Evolutionary conservation across 1,140 invertebrate species (phyloP).

Genomic region (Atopsyche davidsoni): DNA sequence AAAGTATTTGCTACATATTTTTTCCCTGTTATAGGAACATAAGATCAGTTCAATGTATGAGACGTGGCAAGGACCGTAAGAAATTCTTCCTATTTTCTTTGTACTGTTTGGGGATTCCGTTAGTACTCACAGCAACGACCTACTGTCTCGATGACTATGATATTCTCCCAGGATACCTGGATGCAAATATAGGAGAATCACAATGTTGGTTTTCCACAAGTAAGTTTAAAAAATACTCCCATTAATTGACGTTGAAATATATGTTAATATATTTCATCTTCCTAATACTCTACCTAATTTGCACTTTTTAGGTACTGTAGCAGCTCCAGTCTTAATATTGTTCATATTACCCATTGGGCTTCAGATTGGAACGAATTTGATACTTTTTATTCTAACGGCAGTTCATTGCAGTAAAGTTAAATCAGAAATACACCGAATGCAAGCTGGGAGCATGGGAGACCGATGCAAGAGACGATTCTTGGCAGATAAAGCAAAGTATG

Average conservation of each 20-base stretch:
- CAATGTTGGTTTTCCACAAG: constrained; percentile 51
- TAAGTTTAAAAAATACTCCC: constrained; percentile 33
- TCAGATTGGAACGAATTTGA: constrained; percentile 54
- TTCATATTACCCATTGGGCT: constrained; percentile 58
- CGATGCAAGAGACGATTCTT: constrained; percentile 51
- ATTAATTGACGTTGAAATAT: not conserved
- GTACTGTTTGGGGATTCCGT: constrained; percentile 55
- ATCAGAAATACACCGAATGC: constrained; percentile 58
- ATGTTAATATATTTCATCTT: not conserved
- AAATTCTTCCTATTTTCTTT: constrained; percentile 54
- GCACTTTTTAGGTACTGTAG: constrained; percentile 10
- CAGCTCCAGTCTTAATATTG: constrained; percentile 41
- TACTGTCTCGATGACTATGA: constrained; percentile 46
- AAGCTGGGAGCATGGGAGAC: constrained; percentile 47
- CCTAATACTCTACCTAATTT: not conserved
- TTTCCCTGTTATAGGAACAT: constrained; percentile 35
- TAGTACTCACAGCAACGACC: constrained; percentile 45
- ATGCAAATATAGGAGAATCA: constrained; percentile 47
- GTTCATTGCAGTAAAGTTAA: constrained; percentile 61
- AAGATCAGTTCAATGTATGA: constrained; percentile 39
- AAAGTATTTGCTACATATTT: constrained; percentile 1
- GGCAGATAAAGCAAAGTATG: constrained; percentile 59
- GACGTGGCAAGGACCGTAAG: constrained; percentile 39
- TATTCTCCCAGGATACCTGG: constrained; percentile 36
- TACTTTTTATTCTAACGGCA: constrained; percentile 62